Evolutionary conservation across 2,113 vertebrate genomes (phyloP), one percentile per base, ranked within the genome.

Genomic region (Brachyhypopomus gauderio): DNA sequence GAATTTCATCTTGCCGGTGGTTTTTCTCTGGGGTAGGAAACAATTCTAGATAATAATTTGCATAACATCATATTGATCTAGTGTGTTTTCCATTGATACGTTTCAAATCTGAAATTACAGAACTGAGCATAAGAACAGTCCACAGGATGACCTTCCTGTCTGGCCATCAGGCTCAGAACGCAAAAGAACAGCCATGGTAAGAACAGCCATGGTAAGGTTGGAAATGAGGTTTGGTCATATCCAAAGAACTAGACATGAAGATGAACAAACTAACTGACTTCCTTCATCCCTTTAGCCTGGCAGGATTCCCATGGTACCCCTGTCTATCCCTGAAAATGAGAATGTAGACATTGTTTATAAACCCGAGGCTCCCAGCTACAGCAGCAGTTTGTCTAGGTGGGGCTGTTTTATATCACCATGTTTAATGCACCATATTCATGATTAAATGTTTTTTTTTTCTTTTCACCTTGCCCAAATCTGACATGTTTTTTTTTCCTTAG

Each of bases 241-340:
- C 66, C 27, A 34, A n/a, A 71, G 5, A 38, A 9, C 2, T 36
- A 12, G 34, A 67, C 3, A 48, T 71, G 41, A 0, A 22, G 20
- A 30, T 19, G 9, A 52, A 36, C 25, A 8, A 0, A 16, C 3
- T 66, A 23, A 38, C 45, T 66, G 38, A 1, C 45, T 19, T 82
- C 2, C 30, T 27, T 56, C 36, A 2, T 79, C 3, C 20, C 16
- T 83, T 0, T 79, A 94, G 92, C 89, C 89, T 59, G 85, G 86
- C 17, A 91, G 92, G 86, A 83, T 92, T 82, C 91, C 92, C 5
- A 56, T 91, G 22, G 62, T 91, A 5, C 90, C 90, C 41, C 89
- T 90, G 69, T 90, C 91, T 19, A 93, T 94, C 82, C 91, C 88
- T 78, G 92, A 93, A 56, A 86, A 90, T 63, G 86, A 89, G 66